Percentiles rank a stretch among this genome's conserved stretches.
Conservation (phyloP, 2,888 invertebrate species). For the Lepetodrilus schrolli region DNA sequence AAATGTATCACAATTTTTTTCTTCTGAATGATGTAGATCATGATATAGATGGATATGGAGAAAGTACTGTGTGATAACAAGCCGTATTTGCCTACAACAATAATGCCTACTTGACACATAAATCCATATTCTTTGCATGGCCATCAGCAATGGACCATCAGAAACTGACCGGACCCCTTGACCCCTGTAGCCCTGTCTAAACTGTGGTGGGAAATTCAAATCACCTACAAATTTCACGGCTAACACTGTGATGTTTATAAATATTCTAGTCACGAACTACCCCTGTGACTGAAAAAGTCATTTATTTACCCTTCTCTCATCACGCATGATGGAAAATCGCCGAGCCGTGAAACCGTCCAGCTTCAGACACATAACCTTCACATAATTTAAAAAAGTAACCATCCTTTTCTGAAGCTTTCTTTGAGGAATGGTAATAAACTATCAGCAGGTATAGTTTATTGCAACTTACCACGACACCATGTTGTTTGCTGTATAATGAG, state of each 20-base stretch:
- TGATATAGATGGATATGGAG: too few species aligned
- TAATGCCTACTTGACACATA: too few species aligned
- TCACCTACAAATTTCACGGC: neutral
- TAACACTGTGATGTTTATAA: neutral
- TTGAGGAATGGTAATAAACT: neutral
- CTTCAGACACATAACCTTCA: too few species aligned
- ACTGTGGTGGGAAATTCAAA: neutral
- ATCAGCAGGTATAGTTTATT: conserved; percentile 8
- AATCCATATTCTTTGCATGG: too few species aligned
- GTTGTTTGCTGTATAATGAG: neutral
- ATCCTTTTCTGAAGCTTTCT: too few species aligned
- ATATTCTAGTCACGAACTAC: conserved; percentile 6
- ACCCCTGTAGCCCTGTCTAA: neutral
- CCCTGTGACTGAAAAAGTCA: conserved; percentile 16
- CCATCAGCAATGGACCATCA: too few species aligned
- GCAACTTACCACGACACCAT: neutral
- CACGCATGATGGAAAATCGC: neutral
- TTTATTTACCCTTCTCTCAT: conserved; percentile 3
- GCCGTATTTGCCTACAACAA: too few species aligned
- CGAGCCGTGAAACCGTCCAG: neutral
- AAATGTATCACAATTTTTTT: too few species aligned
- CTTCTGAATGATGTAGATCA: too few species aligned
- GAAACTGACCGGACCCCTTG: neutral
- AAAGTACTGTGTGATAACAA: too few species aligned
- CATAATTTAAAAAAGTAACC: too few species aligned